A percentile compares a stretch with the other conserved stretches of the same genome.
Conservation (phyloP, 2,797 vertebrate genomes). For the Knipowitschia caucasica region DNA sequence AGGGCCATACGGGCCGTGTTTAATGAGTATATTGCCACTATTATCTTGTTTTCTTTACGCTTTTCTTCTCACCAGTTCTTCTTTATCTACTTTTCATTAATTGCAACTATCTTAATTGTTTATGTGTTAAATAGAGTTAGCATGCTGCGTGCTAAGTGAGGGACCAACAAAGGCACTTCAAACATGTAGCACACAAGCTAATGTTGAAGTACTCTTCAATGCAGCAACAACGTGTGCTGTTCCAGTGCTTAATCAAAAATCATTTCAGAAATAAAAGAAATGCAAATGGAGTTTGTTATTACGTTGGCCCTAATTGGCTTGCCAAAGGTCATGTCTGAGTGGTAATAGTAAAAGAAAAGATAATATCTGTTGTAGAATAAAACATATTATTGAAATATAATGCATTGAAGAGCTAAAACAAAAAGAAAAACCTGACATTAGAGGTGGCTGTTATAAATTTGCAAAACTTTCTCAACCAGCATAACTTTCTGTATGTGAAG, state of each 20-base stretch:
- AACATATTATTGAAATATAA: too few species aligned
- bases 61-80: conserved; percentile 63
- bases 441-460: conserved; percentile 1
- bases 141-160: conserved; percentile 29
- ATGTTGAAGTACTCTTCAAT: conserved; percentile 50
- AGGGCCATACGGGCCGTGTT: conserved; percentile 38
- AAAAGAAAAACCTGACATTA: conserved; percentile 7
- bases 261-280: conserved; percentile 49
- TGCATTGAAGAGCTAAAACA: too few species aligned
- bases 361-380: conserved; percentile 8
- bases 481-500: conserved; percentile 10
- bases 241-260: conserved; percentile 60
- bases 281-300: conserved; percentile 54
- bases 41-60: conserved; percentile 46
- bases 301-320: conserved; percentile 28
- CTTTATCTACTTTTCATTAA: conserved; percentile 67
- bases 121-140: conserved; percentile 42
- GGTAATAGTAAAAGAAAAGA: not conserved
- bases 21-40: conserved; percentile 38
- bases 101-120: conserved; percentile 60
- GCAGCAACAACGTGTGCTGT: conserved; percentile 35
- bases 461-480: conserved; percentile 18
- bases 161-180: conserved; percentile 51
- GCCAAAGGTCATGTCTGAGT: not conserved
- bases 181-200: conserved; percentile 50